Percentiles rank a stretch among this genome's conserved stretches.
phyloP scores from a whole-genome alignment of 2,888 invertebrate genomes.

The Ectemnius cavifrons region DNA sequence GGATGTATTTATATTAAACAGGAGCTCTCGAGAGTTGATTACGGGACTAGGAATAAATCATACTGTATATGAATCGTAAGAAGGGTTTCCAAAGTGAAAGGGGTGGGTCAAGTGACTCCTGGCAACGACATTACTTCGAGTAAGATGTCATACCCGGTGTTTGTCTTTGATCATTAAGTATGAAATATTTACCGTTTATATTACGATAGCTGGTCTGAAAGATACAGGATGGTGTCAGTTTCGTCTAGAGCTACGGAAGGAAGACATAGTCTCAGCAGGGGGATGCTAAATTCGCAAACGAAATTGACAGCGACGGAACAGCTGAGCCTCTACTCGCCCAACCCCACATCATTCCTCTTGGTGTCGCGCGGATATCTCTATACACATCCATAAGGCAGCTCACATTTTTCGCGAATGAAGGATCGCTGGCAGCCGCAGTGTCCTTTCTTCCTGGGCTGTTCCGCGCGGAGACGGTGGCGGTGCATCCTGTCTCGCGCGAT shows the following conservation, averaged over 20 bases:
- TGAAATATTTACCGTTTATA: conserved; percentile 15
- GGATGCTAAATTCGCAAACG: conserved; percentile 42
- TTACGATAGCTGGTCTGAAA: background rate
- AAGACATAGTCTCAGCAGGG: conserved; percentile 25
- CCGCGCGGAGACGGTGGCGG: conserved; percentile 3
- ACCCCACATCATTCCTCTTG: conserved; percentile 5
- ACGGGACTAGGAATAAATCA: no score
- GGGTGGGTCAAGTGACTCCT: background rate
- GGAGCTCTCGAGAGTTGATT: no score
- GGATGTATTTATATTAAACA: no score
- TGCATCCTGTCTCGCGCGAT: conserved; percentile 31
- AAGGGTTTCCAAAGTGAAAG: background rate
- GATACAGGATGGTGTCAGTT: background rate
- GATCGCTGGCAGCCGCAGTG: conserved; percentile 37
- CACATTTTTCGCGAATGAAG: conserved; percentile 48
- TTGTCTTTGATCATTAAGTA: conserved; percentile 43
- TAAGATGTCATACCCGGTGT: conserved; percentile 21
- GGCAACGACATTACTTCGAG: background rate
- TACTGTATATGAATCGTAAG: no score
- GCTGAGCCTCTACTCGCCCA: conserved; percentile 53
- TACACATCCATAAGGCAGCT: conserved; percentile 16
- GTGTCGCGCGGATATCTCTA: conserved; percentile 23
- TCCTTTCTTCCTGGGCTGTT: conserved; percentile 28
- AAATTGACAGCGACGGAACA: conserved; percentile 49
- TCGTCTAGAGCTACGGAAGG: background rate